phyloP scores from a whole-genome alignment of 2,797 vertebrate genomes.

The Phoeniculus purpureus region DNA sequence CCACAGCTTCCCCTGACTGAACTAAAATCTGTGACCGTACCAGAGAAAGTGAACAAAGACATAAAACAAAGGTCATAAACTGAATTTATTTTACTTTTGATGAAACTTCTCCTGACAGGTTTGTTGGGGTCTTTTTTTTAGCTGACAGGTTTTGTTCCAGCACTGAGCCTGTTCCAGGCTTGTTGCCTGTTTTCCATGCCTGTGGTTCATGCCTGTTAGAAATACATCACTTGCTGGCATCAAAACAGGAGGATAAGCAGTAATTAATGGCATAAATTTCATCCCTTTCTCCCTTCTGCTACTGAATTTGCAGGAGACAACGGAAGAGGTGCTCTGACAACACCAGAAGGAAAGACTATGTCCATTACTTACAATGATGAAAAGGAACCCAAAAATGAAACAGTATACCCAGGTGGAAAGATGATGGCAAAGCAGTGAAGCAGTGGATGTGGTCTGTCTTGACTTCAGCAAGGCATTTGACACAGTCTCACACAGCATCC shows the following conservation, averaged over 20 bases:
- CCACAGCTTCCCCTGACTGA: not conserved
- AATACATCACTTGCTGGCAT: constrained; percentile 22
- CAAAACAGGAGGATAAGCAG: constrained; percentile 23
- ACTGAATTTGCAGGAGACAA: constrained; percentile 24
- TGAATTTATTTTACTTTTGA: constrained; percentile 33
- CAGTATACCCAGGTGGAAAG: too few species aligned
- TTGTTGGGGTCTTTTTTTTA: not conserved
- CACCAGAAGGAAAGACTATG: not conserved
- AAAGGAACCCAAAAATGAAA: not conserved
- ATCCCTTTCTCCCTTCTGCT: constrained; percentile 4
- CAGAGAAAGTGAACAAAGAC: not conserved
- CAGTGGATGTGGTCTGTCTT: too few species aligned
- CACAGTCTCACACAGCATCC: too few species aligned
- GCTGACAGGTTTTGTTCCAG: not conserved
- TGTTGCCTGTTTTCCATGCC: not conserved
- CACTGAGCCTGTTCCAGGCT: not conserved
- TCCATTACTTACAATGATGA: not conserved
- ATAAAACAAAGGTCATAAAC: constrained; percentile 36
- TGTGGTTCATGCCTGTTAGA: not conserved
- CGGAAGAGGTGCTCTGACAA: not conserved
- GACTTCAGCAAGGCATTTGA: too few species aligned
- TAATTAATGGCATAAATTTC: constrained; percentile 49
- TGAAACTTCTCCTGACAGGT: constrained; percentile 32
- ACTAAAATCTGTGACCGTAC: not conserved
- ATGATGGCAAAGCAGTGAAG: too few species aligned